Evolutionary conservation across 2,113 vertebrate genomes (phyloP).

Genomic region (Apodemus speciosus): DNA sequence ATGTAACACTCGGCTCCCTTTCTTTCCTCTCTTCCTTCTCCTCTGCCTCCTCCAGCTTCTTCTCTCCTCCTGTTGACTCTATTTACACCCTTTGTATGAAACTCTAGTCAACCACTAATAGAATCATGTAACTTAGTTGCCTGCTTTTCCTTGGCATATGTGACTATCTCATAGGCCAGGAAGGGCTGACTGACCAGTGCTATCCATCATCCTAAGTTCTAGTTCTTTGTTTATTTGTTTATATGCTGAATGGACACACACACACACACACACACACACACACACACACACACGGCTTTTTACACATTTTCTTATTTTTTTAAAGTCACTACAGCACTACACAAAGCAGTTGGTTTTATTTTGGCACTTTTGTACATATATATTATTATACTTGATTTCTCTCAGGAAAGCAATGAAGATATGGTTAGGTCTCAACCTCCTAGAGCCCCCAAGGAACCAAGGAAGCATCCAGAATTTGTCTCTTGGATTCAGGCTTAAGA

Average conservation of each 20-base stretch:
- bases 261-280: too few relatives aligned
- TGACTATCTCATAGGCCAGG: background rate
- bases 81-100: slow-evolving; percentile 1
- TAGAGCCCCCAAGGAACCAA: background rate
- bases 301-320: background rate
- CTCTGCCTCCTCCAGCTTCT: background rate
- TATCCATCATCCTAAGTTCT: background rate
- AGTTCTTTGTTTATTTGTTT: background rate
- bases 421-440: background rate
- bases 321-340: background rate
- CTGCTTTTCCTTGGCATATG: background rate
- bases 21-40: background rate
- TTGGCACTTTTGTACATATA: background rate
- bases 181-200: background rate
- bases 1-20: background rate
- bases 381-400: background rate
- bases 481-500: slow-evolving; percentile 33
- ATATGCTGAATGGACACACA: background rate
- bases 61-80: background rate
- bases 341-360: background rate
- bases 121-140: background rate
- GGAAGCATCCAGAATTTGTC: slow-evolving; percentile 20
- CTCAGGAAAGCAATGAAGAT: background rate
- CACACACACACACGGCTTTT: background rate
- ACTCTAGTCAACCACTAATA: background rate